Evolutionary conservation across 2,113 vertebrate species (phyloP), one percentile per base, ranked within the genome.

Genomic region (Lepisosteus osseus): DNA sequence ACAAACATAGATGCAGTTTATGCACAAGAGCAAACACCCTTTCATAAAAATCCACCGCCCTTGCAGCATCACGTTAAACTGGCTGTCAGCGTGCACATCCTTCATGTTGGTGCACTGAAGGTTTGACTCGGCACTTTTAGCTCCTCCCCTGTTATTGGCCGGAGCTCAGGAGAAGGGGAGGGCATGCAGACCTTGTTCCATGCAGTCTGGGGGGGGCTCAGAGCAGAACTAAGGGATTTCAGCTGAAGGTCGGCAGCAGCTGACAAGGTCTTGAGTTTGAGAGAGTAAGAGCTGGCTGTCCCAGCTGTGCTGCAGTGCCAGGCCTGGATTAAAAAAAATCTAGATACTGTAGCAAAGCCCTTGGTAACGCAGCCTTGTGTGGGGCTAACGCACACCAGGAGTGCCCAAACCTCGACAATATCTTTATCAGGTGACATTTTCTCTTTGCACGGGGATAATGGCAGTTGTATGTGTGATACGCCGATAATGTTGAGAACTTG

Each of bases 311-410:
- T 68, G 8, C 68, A 14, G 9, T 54, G 4, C 9, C n/a, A 71
- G 76, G 57, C 78, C 3, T 68, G n/a, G 12, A 51, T 77, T 54
- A 70, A 1, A 29, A 29, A 54, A 3, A 65, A 57, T 72, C 0
- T 0, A 1, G 73, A n/a, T 51, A 17, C 15, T 17, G 15, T 17
- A 73, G 69, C 40, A 69, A 43, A 6, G 51, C 6, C 1, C 6
- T 71, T 72, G 68, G 57, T 12, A 72, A 66, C 54, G 3, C 51
- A 17, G 63, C 61, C 13, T 54, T 64, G n/a, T 71, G 51, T 65
- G 9, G 14, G 12, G 63, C 44, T 61, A 64, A 64, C 14, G 51
- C 9, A 12, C 55, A 9, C 17, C 3, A 61, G 4, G 15, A 3
- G 11, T 43, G 47, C 45, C 40, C 3, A 14, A 4, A 2, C 13